Percentiles rank a stretch among this genome's conserved stretches.
Evolutionary conservation across 2,113 vertebrate genomes (phyloP).

Genomic region (Lepidothrix coronata): DNA sequence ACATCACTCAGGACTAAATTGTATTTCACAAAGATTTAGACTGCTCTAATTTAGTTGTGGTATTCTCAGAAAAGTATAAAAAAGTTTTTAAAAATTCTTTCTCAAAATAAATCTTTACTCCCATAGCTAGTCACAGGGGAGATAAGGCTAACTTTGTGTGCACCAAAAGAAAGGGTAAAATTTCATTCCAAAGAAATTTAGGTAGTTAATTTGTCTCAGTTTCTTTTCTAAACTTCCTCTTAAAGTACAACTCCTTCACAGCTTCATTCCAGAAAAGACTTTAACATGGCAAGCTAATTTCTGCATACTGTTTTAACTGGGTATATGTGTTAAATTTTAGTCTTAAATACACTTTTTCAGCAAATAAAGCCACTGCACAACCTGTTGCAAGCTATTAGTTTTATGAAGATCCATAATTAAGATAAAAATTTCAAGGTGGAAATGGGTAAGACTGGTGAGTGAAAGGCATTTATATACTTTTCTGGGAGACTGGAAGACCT

Average conservation of each 20-base stretch:
- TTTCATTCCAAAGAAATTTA: background rate
- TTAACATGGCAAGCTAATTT: background rate
- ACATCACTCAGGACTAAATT: background rate
- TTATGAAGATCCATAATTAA: background rate
- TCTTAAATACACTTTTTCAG: background rate
- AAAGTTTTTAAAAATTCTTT: background rate
- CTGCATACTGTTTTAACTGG: background rate
- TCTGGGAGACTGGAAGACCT: background rate
- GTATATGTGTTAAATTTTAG: background rate
- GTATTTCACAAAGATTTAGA: background rate
- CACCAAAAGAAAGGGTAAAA: background rate
- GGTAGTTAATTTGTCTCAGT: background rate
- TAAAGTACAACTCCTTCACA: background rate
- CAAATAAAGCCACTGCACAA: background rate
- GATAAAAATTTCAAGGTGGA: background rate
- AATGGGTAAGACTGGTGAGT: background rate
- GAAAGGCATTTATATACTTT: background rate
- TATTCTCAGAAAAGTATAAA: background rate
- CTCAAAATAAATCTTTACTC: background rate
- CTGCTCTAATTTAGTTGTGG: background rate
- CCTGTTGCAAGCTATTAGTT: background rate
- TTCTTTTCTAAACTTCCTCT: background rate
- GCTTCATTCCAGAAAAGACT: background rate
- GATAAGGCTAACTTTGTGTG: background rate
- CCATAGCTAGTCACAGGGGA: background rate